Base-by-base conservation (phyloP, 2,797 vertebrate species). In the Siniperca undulata region DNA sequence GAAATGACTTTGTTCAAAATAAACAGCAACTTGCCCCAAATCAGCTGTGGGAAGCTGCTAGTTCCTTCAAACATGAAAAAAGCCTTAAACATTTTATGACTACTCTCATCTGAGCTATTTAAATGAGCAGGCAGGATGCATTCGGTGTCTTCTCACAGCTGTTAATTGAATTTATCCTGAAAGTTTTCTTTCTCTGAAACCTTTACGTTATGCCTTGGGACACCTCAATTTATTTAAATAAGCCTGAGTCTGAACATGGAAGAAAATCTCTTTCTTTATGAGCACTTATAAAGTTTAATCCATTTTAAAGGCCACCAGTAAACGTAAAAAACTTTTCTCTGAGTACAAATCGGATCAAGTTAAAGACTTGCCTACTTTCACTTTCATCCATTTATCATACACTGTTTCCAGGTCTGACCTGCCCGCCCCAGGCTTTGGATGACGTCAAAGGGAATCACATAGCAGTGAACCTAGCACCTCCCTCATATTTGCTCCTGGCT, bases 401-500 rank as follows among this genome's bases (percentile, higher is more conserved):
- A 38, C 27, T 3, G 17, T 75, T 74, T 80, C 36, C 38, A 74
- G 48, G 61, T 77, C 55, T 22, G 2, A 61, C 48, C 67, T 53
- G 46, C 17, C 67, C 3, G 5, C 27, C 19, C 19, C 22, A 6
- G 44, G 61, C 60, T 73, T 27, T 4, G 6, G 38, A 61, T 90
- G 90, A 87, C 59, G 42, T 91, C 69, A 83, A 61, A 84, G 44
- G 78, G 76, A 77, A 81, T 86, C 69, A 66, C 85, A 76, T 56
- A 67, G 70, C 71, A 79, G 67, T 78, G 50, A 90, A 87, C 68
- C 81, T 27, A 73, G 72, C 74, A 60, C 52, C 71, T 82, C 71
- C 70, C 60, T 82, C 76, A 59, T 84, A 89, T 89, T 83, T 85
- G 77, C 76, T 89, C 73, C 55, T 75, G 82, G 82, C 84, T 82